Evolutionary conservation across 1,140 invertebrate genomes (phyloP).

Genomic region (Hestina assimilis): DNA sequence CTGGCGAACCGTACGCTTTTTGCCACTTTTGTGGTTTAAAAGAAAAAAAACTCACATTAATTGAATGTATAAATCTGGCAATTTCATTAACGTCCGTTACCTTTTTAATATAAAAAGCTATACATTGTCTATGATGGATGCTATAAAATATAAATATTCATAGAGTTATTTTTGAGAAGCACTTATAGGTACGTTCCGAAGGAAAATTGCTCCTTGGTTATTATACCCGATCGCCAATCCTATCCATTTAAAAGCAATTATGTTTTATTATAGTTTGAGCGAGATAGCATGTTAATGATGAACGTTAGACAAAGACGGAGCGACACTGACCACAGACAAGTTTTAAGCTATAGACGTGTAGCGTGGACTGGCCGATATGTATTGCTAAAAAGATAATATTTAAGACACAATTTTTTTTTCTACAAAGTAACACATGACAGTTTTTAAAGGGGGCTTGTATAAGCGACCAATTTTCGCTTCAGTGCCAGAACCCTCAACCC

Average conservation of each 20-base stretch:
- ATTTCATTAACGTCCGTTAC: not conserved
- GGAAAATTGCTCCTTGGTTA: constrained; percentile 66
- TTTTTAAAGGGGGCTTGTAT: too few species aligned
- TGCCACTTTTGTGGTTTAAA: too few species aligned
- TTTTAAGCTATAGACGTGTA: constrained; percentile 13
- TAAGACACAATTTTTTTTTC: too few species aligned
- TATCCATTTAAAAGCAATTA: constrained; percentile 78
- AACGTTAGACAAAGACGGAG: constrained; percentile 42
- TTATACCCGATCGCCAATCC: constrained; percentile 73
- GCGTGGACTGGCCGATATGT: not conserved
- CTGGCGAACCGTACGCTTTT: too few species aligned
- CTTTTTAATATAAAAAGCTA: not conserved
- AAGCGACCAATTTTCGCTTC: too few species aligned
- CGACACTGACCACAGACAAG: constrained; percentile 40
- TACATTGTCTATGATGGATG: not conserved
- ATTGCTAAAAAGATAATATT: too few species aligned
- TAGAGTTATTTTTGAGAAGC: constrained; percentile 57
- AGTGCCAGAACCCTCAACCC: too few species aligned
- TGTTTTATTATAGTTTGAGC: constrained; percentile 72
- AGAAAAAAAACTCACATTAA: too few species aligned
- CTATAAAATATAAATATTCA: constrained; percentile 68
- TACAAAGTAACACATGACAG: too few species aligned
- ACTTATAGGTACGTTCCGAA: constrained; percentile 42
- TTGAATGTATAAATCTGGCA: not conserved
- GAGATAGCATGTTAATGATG: constrained; percentile 34